phyloP scores from a whole-genome alignment of 2,797 vertebrate genomes.

The Parotocinclus haroldoi region DNA sequence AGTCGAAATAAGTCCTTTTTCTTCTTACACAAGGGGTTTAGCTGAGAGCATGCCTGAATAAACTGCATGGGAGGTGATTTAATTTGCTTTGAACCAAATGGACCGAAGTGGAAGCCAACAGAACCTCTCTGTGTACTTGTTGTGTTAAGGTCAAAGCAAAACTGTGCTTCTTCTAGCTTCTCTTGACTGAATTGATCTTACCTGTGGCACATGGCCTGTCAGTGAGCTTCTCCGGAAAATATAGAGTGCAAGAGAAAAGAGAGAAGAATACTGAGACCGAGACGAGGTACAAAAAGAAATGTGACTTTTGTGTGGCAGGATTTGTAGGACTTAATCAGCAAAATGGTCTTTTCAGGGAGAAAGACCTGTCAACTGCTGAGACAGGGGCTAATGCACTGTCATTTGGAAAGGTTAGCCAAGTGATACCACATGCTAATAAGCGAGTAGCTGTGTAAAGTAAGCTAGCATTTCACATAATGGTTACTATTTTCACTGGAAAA shows the following conservation, averaged over 20 bases:
- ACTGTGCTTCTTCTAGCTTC: neutral
- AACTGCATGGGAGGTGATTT: no score
- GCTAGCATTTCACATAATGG: no score
- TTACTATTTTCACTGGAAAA: no score
- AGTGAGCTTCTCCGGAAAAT: conserved; percentile 17
- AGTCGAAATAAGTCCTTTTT: no score
- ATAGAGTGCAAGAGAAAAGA: neutral
- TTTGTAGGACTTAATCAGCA: conserved; percentile 26
- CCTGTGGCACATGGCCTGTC: conserved; percentile 23
- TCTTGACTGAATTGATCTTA: conserved; percentile 24
- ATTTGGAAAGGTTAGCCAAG: neutral
- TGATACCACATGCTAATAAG: no score
- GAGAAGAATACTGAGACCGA: neutral
- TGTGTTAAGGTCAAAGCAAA: no score
- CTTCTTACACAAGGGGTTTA: no score
- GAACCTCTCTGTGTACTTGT: no score
- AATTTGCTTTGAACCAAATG: no score
- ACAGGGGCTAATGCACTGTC: neutral
- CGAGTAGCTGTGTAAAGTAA: no score
- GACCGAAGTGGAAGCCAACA: no score
- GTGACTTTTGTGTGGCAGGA: conserved; percentile 10
- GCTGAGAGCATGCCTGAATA: no score
- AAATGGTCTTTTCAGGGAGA: neutral
- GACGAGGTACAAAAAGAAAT: conserved; percentile 6
- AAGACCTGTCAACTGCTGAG: conserved; percentile 2